These are phyloP conservation scores for Conops quadrifasciatus DNA, from an alignment of 2,888 invertebrate genomes.

Conservation along the genomic window DNA sequence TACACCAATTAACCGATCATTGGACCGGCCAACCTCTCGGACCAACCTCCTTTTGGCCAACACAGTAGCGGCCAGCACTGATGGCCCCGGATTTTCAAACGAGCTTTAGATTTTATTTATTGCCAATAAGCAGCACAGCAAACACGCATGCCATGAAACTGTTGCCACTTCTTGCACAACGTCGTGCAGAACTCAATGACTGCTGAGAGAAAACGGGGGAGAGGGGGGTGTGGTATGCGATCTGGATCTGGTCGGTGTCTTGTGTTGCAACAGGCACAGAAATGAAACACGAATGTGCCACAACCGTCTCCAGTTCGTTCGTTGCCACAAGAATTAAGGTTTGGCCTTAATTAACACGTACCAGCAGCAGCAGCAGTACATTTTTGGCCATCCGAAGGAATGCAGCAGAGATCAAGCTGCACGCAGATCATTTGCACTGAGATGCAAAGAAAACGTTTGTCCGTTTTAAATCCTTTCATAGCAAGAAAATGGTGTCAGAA, in stretches of 20 bases:
- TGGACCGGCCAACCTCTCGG: constrained; percentile 22
- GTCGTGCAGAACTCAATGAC: background rate
- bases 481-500: too few relatives aligned
- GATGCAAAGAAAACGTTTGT: background rate
- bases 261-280: too few relatives aligned
- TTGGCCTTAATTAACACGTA: constrained; percentile 45
- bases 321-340: constrained; percentile 34
- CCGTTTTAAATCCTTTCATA: too few relatives aligned
- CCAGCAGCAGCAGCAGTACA: constrained; percentile 34
- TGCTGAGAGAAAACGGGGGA: constrained; percentile 12
- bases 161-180: background rate
- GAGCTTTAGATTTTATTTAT: constrained; percentile 29
- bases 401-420: background rate
- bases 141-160: constrained; percentile 15
- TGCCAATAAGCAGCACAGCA: constrained; percentile 20
- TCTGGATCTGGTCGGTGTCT: background rate
- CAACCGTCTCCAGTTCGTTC: too few relatives aligned
- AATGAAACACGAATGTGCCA: too few relatives aligned
- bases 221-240: too few relatives aligned
- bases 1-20: constrained; percentile 33
- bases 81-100: background rate
- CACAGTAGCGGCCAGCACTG: background rate
- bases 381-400: constrained; percentile 1
- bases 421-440: background rate
- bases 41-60: constrained; percentile 11